Evolutionary conservation across 2,113 vertebrate species (phyloP).

Genomic region (Butorides virescens): DNA sequence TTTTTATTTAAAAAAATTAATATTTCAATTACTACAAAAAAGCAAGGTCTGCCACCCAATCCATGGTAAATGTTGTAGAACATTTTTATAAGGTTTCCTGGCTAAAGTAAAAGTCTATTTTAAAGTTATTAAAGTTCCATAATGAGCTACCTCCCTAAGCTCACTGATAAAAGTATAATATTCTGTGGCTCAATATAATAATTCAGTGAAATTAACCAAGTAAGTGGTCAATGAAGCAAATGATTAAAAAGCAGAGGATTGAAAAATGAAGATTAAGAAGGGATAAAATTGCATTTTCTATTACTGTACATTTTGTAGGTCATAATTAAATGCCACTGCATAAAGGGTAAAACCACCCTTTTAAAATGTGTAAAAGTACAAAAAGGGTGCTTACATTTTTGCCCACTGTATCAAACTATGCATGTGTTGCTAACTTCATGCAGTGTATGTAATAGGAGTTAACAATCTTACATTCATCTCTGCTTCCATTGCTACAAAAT

Average conservation of each 20-base stretch:
- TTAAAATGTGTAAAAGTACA: neutral
- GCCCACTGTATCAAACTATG: neutral
- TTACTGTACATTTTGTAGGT: slow-evolving; percentile 31
- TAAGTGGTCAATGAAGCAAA: slow-evolving; percentile 72
- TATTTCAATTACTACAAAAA: slow-evolving; percentile 11
- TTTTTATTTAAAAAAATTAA: neutral
- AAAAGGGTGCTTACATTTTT: neutral
- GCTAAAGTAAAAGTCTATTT: slow-evolving; percentile 46
- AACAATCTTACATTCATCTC: neutral
- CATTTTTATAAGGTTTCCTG: slow-evolving; percentile 26
- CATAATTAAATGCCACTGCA: slow-evolving; percentile 18
- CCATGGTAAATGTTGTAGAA: slow-evolving; percentile 51
- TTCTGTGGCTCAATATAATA: slow-evolving; percentile 46
- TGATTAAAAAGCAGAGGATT: slow-evolving; percentile 71
- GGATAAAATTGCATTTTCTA: slow-evolving; percentile 49
- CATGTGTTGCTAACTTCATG: neutral
- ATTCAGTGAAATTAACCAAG: slow-evolving; percentile 72
- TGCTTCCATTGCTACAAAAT: neutral
- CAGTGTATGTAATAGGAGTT: neutral
- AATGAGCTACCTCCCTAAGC: slow-evolving; percentile 48
- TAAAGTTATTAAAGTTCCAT: slow-evolving; percentile 62
- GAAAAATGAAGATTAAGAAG: slow-evolving; percentile 61
- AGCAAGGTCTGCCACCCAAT: neutral
- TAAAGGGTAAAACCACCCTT: neutral
- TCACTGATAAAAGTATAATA: slow-evolving; percentile 33